phyloP scores from a whole-genome alignment of 2,888 invertebrate genomes.

The Candidula unifasciata region DNA sequence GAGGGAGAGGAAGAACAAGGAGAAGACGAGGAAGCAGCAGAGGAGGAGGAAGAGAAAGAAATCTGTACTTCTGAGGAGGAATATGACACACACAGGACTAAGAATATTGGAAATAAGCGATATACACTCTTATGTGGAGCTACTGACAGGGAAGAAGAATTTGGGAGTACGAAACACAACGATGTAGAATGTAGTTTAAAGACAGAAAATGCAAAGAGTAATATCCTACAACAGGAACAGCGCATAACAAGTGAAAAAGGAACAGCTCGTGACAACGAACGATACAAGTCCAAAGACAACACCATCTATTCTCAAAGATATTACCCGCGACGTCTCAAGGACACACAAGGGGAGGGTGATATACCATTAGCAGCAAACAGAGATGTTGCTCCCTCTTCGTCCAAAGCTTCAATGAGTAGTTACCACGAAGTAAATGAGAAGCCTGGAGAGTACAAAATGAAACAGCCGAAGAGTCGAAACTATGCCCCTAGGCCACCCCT shows the following conservation, averaged over 20 bases:
- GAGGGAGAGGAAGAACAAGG: neutral
- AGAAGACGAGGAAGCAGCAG: neutral
- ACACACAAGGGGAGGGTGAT: neutral
- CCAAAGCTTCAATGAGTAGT: no score
- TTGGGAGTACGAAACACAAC: no score
- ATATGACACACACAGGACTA: neutral
- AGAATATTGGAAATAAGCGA: neutral
- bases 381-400: neutral
- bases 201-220: neutral
- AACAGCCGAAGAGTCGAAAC: no score
- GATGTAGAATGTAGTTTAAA: neutral
- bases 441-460: no score
- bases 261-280: neutral
- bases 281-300: no score
- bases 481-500: no score
- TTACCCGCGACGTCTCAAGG: no score
- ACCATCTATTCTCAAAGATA: no score
- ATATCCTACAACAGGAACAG: neutral
- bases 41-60: conserved; percentile 14
- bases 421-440: conserved; percentile 17
- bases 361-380: neutral
- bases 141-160: no score
- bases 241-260: neutral
- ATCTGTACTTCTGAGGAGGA: neutral
- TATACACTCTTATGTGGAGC: no score